A percentile compares a stretch with the other conserved stretches of the same genome.
phyloP scores from a whole-genome alignment of 1,140 invertebrate genomes.

The Neodiprion fabricii region DNA sequence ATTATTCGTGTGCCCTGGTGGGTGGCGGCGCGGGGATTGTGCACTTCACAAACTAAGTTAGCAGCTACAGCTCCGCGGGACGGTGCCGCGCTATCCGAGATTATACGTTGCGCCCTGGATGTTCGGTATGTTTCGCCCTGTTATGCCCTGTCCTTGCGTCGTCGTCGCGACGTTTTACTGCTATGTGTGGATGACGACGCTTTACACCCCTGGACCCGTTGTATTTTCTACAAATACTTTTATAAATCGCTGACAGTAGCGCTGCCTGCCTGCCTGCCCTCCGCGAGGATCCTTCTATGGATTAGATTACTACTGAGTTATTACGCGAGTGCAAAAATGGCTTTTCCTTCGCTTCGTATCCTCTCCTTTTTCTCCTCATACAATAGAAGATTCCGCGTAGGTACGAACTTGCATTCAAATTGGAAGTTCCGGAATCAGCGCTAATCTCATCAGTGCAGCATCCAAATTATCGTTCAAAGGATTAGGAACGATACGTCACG shows the following conservation, averaged over 20 bases:
- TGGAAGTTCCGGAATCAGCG: background rate
- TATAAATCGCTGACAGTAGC: background rate
- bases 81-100: constrained; percentile 38
- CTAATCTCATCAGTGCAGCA: background rate
- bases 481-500: no score
- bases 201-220: background rate
- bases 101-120: constrained; percentile 36
- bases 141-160: background rate
- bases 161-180: background rate
- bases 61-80: constrained; percentile 47
- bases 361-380: background rate
- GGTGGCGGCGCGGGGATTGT: constrained; percentile 52
- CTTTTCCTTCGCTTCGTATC: background rate
- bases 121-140: background rate
- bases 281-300: background rate
- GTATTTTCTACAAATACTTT: constrained; percentile 1
- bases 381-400: no score
- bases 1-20: constrained; percentile 57
- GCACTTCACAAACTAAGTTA: constrained; percentile 60
- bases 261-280: background rate
- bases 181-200: background rate
- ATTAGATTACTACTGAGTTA: constrained; percentile 3
- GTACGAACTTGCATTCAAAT: no score
- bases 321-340: background rate
- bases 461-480: background rate